Evolutionary conservation across 2,113 vertebrate species (phyloP).

Genomic region (Thunnus thynnus): DNA sequence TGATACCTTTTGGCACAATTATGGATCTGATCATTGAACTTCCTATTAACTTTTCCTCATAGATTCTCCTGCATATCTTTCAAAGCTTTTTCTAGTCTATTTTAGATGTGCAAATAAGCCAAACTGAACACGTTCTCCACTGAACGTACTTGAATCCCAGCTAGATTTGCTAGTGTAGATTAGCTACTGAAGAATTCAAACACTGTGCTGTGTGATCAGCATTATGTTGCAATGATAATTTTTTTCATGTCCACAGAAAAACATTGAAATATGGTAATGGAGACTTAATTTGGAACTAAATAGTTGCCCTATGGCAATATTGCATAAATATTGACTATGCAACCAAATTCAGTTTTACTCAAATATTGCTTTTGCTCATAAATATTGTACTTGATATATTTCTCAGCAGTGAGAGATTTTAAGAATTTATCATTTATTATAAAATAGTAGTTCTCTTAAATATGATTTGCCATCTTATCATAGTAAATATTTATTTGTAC

Average conservation of each 20-base stretch:
- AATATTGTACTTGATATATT: constrained; percentile 31
- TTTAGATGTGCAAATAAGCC: constrained; percentile 31
- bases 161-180: neutral
- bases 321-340: constrained; percentile 15
- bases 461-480: neutral
- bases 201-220: constrained; percentile 8
- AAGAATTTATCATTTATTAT: constrained; percentile 7
- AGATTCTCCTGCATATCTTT: neutral
- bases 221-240: neutral
- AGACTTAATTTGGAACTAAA: constrained; percentile 16
- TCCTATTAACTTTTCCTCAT: neutral
- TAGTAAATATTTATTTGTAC: neutral
- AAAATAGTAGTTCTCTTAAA: constrained; percentile 1
- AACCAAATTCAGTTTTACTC: constrained; percentile 29
- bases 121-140: neutral
- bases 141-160: neutral
- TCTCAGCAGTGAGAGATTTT: constrained; percentile 4
- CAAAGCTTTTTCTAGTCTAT: neutral
- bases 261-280: constrained; percentile 14
- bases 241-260: neutral
- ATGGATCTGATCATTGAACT: constrained; percentile 1
- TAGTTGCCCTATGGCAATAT: constrained; percentile 7
- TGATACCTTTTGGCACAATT: neutral
- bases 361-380: constrained; percentile 31
- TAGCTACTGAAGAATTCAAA: constrained; percentile 3